Conservation (phyloP, 1,140 invertebrate species). For the Hyles euphorbiae region DNA sequence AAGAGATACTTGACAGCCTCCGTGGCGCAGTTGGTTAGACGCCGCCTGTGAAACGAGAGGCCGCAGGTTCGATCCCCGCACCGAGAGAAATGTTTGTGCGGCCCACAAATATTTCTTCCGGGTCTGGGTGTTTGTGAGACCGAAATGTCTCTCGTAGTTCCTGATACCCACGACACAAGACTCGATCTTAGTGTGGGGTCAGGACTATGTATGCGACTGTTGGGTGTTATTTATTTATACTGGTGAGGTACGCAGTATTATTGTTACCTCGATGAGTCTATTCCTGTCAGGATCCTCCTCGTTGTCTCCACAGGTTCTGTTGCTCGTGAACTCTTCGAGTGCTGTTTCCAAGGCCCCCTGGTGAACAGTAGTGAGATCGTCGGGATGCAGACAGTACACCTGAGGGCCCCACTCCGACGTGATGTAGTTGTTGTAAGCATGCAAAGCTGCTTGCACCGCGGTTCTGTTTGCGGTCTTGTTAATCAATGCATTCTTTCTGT, state of each 20-base stretch:
- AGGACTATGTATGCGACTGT: no score
- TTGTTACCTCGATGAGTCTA: conserved; percentile 8
- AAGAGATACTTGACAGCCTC: no score
- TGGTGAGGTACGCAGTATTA: neutral
- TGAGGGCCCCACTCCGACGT: conserved; percentile 12
- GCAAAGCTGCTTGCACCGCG: conserved; percentile 12
- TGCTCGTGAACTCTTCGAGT: conserved; percentile 8
- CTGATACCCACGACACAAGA: no score
- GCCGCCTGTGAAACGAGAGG: no score
- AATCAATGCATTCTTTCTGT: conserved; percentile 1
- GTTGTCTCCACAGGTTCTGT: conserved; percentile 1
- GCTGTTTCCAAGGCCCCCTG: neutral
- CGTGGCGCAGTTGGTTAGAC: no score
- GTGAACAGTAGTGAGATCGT: conserved; percentile 8
- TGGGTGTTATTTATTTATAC: no score
- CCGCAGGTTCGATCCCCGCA: no score
- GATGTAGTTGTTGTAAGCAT: conserved; percentile 16
- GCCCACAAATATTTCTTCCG: no score
- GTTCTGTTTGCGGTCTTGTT: conserved; percentile 11
- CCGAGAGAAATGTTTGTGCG: no score
- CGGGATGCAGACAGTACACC: conserved; percentile 19
- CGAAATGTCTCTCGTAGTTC: no score
- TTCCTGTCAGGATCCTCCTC: conserved; percentile 1
- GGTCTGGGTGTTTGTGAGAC: no score
- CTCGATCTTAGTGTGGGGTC: no score